Conservation (phyloP, 1,140 invertebrate species). For the Frieseomelitta varia region DNA sequence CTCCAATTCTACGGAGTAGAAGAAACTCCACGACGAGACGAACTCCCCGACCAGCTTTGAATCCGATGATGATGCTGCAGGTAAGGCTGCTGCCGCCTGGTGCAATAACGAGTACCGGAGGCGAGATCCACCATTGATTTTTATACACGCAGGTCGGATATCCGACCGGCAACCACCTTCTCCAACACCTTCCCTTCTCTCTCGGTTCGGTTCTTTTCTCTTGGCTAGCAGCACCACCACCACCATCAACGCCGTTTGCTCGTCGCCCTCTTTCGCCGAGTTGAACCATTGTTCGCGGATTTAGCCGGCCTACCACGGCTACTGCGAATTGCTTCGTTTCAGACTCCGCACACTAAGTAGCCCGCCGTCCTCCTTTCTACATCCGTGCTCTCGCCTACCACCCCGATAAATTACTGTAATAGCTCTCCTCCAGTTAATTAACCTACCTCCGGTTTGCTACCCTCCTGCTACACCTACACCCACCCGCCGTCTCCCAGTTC, state of each 20-base stretch:
- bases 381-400: conserved; percentile 31
- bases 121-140: conserved; percentile 53
- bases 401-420: conserved; percentile 64
- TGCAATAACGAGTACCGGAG: conserved; percentile 44
- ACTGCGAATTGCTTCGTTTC: conserved; percentile 42
- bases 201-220: conserved; percentile 10
- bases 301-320: conserved; percentile 30
- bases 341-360: conserved; percentile 32
- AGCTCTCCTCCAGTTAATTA: conserved; percentile 64
- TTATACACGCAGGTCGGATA: conserved; percentile 38
- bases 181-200: conserved; percentile 29
- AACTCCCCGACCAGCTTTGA: conserved; percentile 13
- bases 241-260: neutral
- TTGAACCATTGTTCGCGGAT: conserved; percentile 46
- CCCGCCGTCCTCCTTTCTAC: conserved; percentile 37
- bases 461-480: no score
- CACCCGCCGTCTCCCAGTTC: no score
- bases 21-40: conserved; percentile 19
- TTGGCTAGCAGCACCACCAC: neutral
- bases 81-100: neutral
- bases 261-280: conserved; percentile 40
- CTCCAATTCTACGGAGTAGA: conserved; percentile 47
- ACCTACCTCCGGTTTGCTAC: conserved; percentile 21
- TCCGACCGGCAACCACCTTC: conserved; percentile 22
- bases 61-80: conserved; percentile 46